Base-by-base conservation (phyloP, 2,797 vertebrate species). In the Hafferia zeledoni region DNA sequence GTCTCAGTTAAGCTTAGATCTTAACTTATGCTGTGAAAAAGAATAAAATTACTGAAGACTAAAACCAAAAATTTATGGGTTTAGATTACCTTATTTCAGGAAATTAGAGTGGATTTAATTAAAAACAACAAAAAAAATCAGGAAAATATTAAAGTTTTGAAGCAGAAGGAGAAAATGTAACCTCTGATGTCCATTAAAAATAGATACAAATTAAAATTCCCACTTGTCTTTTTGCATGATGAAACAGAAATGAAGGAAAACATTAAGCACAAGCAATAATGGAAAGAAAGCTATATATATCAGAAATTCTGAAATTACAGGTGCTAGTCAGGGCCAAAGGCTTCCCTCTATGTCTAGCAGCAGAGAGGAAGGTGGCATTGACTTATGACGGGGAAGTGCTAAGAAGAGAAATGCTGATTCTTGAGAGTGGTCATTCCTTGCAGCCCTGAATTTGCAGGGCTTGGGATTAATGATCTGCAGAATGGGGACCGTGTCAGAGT, bases 211-310 rank as follows among this genome's bases (percentile, higher is more conserved):
- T 41, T 3, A 65, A 83, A 75, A 86, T 57, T 71, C 24, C 28
- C 11, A 1, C 2, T 60, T 75, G 10, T 76, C 10, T 39, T 81
- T 75, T 88, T 76, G 30, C 28, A 47, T 0, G 1, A 56, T 15
- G 12, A 87, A 81, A 61, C 5, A 17, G 17, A 91, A 71, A 6
- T 33, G 13, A 89, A 92, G 9, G 39, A 52, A 86, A 78, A 18
- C 13, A 24, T 50, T 60, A 68, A 68, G 10, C 25, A 16, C 22
- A 80, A 80, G 13, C 9, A 69, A 44, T 0, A 0, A 47, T 10
- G 4, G 20, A 52, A 39, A 6, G 30, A 50, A 24, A 22, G 1
- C 0, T 0, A 14, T 63, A 23, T 2, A 12, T 14, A 33, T 59
- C 46, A 55, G 55, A 78, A 77, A 78, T 76, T 91, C n/a, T 61